A percentile compares a stretch with the other conserved stretches of the same genome.
Evolutionary conservation across 2,888 invertebrate species (phyloP).

Genomic region (Sesia apiformis): DNA sequence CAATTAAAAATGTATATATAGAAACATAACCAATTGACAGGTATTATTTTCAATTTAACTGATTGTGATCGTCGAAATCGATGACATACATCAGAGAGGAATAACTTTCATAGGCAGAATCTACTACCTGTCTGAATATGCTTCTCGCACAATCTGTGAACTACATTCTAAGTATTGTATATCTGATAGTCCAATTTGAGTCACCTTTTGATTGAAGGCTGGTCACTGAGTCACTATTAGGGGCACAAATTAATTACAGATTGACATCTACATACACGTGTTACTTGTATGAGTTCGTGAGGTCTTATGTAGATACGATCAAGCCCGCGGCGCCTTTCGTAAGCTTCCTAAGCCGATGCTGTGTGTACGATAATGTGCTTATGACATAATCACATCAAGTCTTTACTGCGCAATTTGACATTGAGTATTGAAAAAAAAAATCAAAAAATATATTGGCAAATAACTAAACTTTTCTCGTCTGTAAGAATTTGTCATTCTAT

Average conservation of each 20-base stretch:
- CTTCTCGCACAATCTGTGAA: slow-evolving; percentile 15
- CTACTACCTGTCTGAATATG: slow-evolving; percentile 1
- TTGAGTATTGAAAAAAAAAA: too few species aligned
- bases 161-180: slow-evolving; percentile 22
- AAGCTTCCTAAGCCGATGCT: background rate
- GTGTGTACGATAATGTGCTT: background rate
- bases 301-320: background rate
- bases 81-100: too few species aligned
- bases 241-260: slow-evolving; percentile 43
- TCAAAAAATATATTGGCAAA: too few species aligned
- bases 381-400: background rate
- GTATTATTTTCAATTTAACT: too few species aligned
- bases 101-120: too few species aligned
- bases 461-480: too few species aligned
- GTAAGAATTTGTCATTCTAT: too few species aligned
- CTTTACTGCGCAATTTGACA: background rate
- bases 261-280: slow-evolving; percentile 11
- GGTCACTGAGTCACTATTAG: slow-evolving; percentile 35
- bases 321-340: background rate
- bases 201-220: slow-evolving; percentile 48
- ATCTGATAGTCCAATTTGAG: slow-evolving; percentile 38
- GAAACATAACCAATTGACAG: too few species aligned
- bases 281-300: background rate
- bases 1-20: too few species aligned
- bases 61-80: too few species aligned